Base-by-base conservation (phyloP, 2,888 invertebrate species). In the Anthrax anthrax region DNA sequence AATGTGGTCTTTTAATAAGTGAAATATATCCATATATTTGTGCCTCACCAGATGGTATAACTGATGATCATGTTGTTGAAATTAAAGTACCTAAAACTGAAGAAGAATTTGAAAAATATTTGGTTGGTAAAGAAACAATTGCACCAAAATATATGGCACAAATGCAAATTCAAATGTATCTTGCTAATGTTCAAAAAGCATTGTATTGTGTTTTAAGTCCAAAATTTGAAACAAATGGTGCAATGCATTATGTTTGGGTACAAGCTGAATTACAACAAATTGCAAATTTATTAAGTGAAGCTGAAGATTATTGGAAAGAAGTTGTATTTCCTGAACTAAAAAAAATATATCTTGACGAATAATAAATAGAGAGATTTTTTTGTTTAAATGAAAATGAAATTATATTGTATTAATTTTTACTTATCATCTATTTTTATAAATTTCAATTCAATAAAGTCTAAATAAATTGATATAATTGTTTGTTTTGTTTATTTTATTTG, bases 101-200 rank as follows among this genome's bases (percentile, higher is more conserved):
- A 27, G 67, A 66, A n/a, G 67, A 66, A 47, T 67, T 67, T n/a
- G 66, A 67, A 47, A 63, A 62, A 47, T 67, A 67, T 49, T 52
- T 67, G 2, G 64, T 63, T 45, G 62, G 64, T 1, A 59, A 64
- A 8, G 65, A 66, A 42, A 61, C 64, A 1, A 65, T 67, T 17
- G 62, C 67, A 0, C 65, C 65, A 3, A 67, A 65, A 50, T 67
- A 67, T 27, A 67, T 67, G 66, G 65, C 66, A 2, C 66, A 67
- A 43, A 64, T 67, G 36, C 66, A 67, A 50, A 64, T 65, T 17
- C 66, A 67, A 56, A 67, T 67, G 66, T 65, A 62, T 50, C 53
- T 65, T 51, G 65, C 66, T 2, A 67, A 67, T 49, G 65, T 67
- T 0, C 60, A 64, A 10, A 67, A 67, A 47, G 67, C 67, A 0